phyloP scores from a whole-genome alignment of 2,113 vertebrate species.

The Leucoraja erinaceus region DNA sequence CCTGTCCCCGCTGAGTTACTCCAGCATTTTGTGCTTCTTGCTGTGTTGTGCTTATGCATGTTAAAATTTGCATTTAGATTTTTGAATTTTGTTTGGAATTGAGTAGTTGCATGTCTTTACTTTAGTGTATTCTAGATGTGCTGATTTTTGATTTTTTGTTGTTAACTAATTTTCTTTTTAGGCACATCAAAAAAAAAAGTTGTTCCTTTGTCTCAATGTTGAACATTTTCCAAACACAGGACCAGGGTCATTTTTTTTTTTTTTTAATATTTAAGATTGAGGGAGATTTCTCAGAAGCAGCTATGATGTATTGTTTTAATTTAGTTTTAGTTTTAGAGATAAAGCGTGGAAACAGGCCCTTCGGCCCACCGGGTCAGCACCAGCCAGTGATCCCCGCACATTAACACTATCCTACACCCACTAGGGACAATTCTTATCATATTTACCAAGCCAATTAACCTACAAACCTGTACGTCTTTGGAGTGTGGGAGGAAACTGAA shows the following conservation, averaged over 20 bases:
- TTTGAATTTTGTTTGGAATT: not conserved
- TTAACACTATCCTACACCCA: too few relatives aligned
- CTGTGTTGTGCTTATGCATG: not conserved
- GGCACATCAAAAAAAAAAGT: not conserved
- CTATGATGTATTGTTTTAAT: not conserved
- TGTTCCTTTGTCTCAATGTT: not conserved
- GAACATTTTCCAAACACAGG: not conserved
- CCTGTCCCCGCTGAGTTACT: too few relatives aligned
- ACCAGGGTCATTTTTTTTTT: too few relatives aligned
- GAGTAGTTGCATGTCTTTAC: not conserved
- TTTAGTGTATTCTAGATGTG: not conserved
- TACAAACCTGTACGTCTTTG: too few relatives aligned
- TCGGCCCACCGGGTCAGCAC: too few relatives aligned
- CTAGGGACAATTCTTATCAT: too few relatives aligned
- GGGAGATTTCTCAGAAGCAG: not conserved
- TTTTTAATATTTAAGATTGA: not conserved
- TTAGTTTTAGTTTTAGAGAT: too few relatives aligned
- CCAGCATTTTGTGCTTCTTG: not conserved
- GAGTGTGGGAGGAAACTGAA: too few relatives aligned
- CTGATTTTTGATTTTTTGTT: not conserved
- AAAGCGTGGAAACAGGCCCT: too few relatives aligned
- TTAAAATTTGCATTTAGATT: not conserved
- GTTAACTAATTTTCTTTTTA: not conserved
- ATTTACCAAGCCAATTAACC: too few relatives aligned
- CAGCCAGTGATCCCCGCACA: too few relatives aligned